Evolutionary conservation across 2,888 invertebrate genomes (phyloP).

Genomic region (Calameuta pallipes): DNA sequence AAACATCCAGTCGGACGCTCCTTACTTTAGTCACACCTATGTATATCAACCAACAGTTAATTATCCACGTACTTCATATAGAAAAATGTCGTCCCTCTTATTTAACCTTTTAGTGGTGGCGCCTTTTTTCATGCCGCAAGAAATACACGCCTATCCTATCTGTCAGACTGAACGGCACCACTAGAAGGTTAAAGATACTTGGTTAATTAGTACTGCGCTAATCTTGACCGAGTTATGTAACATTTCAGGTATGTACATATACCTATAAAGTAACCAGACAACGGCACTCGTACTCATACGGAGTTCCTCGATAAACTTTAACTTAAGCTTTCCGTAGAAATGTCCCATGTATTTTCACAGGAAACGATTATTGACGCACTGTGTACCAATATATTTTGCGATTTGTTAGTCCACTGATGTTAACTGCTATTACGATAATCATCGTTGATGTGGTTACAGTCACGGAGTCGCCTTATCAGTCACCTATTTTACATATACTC

Average conservation of each 20-base stretch:
- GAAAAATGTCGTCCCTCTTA: neutral
- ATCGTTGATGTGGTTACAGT: neutral
- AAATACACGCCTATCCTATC: neutral
- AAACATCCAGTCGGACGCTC: neutral
- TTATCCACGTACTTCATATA: neutral
- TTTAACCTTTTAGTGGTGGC: neutral
- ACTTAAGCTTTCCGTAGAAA: neutral
- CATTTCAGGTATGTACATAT: neutral
- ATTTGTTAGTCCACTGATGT: neutral
- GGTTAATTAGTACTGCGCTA: neutral
- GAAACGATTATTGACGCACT: neutral
- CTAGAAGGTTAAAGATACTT: neutral
- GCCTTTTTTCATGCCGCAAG: neutral
- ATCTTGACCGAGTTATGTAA: neutral
- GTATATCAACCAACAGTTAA: neutral
- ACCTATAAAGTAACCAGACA: neutral
- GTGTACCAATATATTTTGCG: neutral
- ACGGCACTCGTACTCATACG: neutral
- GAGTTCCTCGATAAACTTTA: neutral
- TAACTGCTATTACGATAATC: neutral
- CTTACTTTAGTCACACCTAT: neutral
- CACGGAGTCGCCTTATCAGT: neutral
- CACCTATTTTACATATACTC: neutral
- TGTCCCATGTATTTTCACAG: neutral
- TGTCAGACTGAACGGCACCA: neutral